Conservation (phyloP, 2,113 vertebrate genomes). For the Halcyon malimbica region DNA sequence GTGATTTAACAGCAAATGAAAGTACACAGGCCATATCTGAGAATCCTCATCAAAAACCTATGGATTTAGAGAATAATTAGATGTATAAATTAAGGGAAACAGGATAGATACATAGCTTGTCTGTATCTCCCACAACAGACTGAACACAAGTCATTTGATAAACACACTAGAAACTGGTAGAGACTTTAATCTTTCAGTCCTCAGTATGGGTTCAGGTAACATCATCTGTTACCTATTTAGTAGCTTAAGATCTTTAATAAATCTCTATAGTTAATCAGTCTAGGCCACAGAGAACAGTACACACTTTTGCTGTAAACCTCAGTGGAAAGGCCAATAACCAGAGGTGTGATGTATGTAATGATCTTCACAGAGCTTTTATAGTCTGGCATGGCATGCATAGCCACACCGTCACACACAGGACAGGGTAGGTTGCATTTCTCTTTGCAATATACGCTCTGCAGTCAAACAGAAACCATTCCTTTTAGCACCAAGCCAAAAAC, state of each 20-base stretch:
- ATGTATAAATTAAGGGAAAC: background rate
- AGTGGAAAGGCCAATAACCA: background rate
- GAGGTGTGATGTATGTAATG: background rate
- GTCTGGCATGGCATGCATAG: accelerated
- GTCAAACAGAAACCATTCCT: background rate
- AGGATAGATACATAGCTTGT: background rate
- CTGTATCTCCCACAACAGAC: background rate
- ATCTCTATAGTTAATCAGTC: background rate
- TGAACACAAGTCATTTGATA: background rate
- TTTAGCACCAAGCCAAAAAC: background rate
- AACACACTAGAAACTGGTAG: background rate
- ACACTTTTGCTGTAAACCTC: background rate
- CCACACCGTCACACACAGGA: background rate
- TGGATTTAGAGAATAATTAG: background rate
- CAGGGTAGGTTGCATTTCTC: background rate
- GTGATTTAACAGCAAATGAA: background rate
- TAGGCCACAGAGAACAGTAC: background rate
- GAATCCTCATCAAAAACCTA: background rate
- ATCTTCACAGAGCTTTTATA: background rate
- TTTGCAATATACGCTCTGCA: background rate
- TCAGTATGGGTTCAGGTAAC: background rate
- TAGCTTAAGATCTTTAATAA: background rate
- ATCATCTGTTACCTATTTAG: background rate
- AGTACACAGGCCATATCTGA: background rate
- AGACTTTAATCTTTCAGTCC: background rate